phyloP scores from a whole-genome alignment of 2,113 vertebrate species.

The Laticauda laticaudata region DNA sequence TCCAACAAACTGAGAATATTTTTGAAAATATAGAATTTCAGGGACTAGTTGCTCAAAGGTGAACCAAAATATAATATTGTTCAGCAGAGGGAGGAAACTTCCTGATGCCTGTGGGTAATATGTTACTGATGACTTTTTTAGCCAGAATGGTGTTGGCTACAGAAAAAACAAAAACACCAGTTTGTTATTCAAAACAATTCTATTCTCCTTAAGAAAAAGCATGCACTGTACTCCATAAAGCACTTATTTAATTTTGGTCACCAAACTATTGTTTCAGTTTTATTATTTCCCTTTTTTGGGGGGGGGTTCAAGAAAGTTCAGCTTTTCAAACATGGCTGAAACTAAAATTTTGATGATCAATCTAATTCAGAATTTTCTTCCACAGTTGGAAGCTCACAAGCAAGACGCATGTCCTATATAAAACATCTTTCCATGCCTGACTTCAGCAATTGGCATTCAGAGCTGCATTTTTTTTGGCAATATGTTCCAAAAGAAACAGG shows the following conservation, averaged over 20 bases:
- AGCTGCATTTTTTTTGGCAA: background rate
- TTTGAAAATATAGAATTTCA: background rate
- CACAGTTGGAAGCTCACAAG: background rate
- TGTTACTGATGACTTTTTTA: constrained; percentile 5
- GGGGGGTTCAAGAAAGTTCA: background rate
- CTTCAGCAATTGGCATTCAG: background rate
- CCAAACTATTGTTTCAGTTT: background rate
- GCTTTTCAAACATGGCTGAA: background rate
- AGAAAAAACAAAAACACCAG: background rate
- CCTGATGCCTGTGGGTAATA: background rate
- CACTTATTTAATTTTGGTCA: background rate
- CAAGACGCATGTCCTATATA: background rate
- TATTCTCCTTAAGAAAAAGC: background rate
- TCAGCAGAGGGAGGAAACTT: accelerated
- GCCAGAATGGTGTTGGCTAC: background rate
- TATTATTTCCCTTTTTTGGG: background rate
- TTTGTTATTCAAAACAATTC: background rate
- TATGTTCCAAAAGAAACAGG: background rate
- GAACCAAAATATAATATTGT: background rate
- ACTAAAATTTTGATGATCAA: background rate
- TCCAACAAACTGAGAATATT: background rate
- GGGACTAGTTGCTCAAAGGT: constrained; percentile 22
- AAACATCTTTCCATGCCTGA: background rate
- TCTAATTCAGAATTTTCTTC: background rate
- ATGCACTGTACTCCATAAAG: background rate